Evolutionary conservation across 1,140 invertebrate species (phyloP).

Genomic region (Ephestia elutella): DNA sequence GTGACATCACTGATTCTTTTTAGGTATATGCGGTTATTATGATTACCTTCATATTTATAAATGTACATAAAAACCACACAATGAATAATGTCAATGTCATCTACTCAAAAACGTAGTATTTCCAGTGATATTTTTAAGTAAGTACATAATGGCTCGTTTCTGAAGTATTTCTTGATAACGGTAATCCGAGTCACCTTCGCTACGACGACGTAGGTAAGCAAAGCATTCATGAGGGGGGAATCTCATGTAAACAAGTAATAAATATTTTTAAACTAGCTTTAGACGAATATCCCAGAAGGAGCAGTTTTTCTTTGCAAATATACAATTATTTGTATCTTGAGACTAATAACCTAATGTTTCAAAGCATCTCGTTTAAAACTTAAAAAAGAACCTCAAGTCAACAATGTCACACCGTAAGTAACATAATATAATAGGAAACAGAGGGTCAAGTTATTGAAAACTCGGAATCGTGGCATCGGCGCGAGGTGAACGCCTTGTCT

Average conservation of each 20-base stretch:
- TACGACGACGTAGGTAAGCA: not conserved
- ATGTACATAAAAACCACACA: not conserved
- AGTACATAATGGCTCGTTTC: not conserved
- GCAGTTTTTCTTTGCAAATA: no score
- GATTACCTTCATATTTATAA: no score
- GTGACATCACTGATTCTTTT: no score
- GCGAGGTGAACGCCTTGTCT: slow-evolving; percentile 21
- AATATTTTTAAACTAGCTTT: no score
- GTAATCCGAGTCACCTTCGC: not conserved
- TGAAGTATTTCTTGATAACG: not conserved
- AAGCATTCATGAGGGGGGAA: not conserved
- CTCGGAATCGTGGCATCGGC: slow-evolving; percentile 16
- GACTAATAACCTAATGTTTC: no score
- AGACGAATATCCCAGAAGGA: no score
- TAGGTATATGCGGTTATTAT: no score
- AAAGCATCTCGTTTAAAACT: no score
- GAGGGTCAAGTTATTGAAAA: slow-evolving; percentile 18
- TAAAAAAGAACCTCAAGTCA: no score
- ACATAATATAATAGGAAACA: slow-evolving; percentile 11
- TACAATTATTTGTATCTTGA: no score
- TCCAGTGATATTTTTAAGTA: not conserved
- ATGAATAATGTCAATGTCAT: not conserved
- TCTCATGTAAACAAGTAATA: not conserved
- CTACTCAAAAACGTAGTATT: not conserved
- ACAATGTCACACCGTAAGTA: not conserved